Evolutionary conservation across 2,797 vertebrate species (phyloP).

Genomic region (Selene dorsalis): DNA sequence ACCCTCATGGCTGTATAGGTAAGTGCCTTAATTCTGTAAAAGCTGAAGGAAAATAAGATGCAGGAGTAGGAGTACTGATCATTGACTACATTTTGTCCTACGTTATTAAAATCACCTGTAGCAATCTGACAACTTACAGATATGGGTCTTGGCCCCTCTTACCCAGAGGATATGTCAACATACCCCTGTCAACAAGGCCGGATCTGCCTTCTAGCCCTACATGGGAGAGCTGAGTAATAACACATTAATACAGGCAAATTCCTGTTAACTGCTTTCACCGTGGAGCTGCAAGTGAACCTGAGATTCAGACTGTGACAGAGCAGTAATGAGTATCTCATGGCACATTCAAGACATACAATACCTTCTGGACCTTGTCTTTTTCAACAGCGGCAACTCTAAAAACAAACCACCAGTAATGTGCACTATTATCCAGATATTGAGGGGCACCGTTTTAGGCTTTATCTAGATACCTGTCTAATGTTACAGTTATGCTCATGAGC

Average conservation of each 20-base stretch:
- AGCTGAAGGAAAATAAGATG: not conserved
- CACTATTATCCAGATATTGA: conserved; percentile 28
- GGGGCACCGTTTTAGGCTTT: conserved; percentile 43
- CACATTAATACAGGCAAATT: conserved; percentile 48
- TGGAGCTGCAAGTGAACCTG: conserved; percentile 19
- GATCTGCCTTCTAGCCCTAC: conserved; percentile 53
- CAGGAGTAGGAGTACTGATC: conserved; percentile 27
- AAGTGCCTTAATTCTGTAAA: conserved; percentile 19
- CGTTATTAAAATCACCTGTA: conserved; percentile 51
- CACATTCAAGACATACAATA: conserved; percentile 25
- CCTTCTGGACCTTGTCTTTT: not conserved
- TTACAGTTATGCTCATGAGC: conserved; percentile 62
- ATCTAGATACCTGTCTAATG: conserved; percentile 68
- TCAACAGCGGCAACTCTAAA: not conserved
- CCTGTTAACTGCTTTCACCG: conserved; percentile 32
- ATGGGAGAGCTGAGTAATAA: conserved; percentile 34
- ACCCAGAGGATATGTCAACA: conserved; percentile 64
- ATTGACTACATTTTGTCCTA: conserved; percentile 22
- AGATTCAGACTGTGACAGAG: conserved; percentile 32
- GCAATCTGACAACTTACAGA: conserved; percentile 53
- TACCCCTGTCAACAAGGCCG: conserved; percentile 58
- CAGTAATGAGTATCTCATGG: conserved; percentile 24
- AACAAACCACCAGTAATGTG: conserved; percentile 36
- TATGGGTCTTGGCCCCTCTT: conserved; percentile 55
- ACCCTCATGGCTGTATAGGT: conserved; percentile 90